Percentiles rank a stretch among this genome's conserved stretches.
These are phyloP conservation scores for Choristoneura fumiferana DNA, from an alignment of 1,140 invertebrate genomes.

Conservation along the genomic window DNA sequence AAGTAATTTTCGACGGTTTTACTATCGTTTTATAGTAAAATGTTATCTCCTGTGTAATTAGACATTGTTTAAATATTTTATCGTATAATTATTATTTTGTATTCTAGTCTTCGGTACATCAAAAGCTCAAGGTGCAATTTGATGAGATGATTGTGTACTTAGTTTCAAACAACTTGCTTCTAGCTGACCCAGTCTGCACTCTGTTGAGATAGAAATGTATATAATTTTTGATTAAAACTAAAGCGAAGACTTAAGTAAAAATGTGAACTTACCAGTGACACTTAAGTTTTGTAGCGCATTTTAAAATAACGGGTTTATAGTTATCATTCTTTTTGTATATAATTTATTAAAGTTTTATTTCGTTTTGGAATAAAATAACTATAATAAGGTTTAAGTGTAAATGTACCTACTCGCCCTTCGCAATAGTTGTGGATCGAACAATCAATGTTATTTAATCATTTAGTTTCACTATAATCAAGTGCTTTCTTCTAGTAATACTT, in stretches of 20 bases:
- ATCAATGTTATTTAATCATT: constrained; percentile 19
- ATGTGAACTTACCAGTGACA: too few species aligned
- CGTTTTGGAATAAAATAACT: background rate
- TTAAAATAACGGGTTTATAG: constrained; percentile 1
- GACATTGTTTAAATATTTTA: background rate
- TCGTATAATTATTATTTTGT: constrained; percentile 40
- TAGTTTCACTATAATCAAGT: constrained; percentile 15
- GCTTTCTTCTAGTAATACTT: constrained; percentile 17
- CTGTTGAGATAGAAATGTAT: too few species aligned
- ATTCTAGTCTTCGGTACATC: constrained; percentile 64
- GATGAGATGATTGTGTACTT: constrained; percentile 1
- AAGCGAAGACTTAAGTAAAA: too few species aligned
- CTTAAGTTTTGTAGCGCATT: constrained; percentile 1
- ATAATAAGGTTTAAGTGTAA: background rate
- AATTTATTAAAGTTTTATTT: constrained; percentile 1
- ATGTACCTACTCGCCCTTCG: constrained; percentile 1
- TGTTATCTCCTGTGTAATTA: constrained; percentile 18
- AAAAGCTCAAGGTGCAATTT: constrained; percentile 46
- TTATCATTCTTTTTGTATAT: constrained; percentile 8
- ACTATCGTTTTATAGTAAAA: constrained; percentile 11
- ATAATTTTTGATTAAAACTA: too few species aligned
- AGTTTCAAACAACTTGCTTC: background rate
- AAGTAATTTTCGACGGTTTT: constrained; percentile 12
- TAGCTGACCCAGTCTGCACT: background rate
- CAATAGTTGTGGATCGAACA: constrained; percentile 3